These are phyloP conservation scores for Kradibia gibbosae DNA, from an alignment of 1,140 invertebrate species.

Conservation along the genomic window DNA sequence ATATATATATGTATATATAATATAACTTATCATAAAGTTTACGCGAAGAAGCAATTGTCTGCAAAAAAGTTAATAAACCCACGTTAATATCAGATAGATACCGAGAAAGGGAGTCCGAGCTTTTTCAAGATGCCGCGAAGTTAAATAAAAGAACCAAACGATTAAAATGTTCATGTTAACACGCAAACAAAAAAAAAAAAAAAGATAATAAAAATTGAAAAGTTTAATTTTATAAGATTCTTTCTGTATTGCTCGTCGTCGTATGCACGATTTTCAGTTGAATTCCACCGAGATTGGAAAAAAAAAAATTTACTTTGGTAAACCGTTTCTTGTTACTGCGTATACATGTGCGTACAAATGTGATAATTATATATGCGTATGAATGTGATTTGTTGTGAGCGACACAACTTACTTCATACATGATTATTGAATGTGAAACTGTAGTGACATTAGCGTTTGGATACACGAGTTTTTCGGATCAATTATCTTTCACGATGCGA, in stretches of 20 bases:
- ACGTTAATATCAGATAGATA: conserved; percentile 7
- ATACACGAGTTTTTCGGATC: conserved; percentile 35
- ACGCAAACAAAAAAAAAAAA: neutral
- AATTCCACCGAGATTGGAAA: neutral
- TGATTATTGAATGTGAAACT: conserved; percentile 9
- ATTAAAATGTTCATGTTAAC: neutral
- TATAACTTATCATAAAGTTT: neutral
- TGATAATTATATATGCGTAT: conserved; percentile 24
- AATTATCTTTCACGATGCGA: conserved; percentile 41
- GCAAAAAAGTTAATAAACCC: conserved; percentile 1
- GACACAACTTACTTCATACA: neutral
- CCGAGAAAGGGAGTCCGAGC: conserved; percentile 44
- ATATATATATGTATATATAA: neutral
- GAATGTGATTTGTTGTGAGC: neutral
- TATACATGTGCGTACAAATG: conserved; percentile 11
- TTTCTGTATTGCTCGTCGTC: neutral
- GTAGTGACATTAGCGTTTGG: conserved; percentile 9
- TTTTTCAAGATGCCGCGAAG: conserved; percentile 8
- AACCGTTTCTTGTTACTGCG: conserved; percentile 33
- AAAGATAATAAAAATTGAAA: neutral
- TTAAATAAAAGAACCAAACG: neutral
- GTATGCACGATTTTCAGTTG: neutral
- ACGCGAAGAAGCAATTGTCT: neutral
- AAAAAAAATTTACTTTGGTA: neutral
- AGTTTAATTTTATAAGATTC: conserved; percentile 34